Base-by-base conservation (phyloP, 2,888 invertebrate genomes). In the Reticulitermes lucifugus region DNA sequence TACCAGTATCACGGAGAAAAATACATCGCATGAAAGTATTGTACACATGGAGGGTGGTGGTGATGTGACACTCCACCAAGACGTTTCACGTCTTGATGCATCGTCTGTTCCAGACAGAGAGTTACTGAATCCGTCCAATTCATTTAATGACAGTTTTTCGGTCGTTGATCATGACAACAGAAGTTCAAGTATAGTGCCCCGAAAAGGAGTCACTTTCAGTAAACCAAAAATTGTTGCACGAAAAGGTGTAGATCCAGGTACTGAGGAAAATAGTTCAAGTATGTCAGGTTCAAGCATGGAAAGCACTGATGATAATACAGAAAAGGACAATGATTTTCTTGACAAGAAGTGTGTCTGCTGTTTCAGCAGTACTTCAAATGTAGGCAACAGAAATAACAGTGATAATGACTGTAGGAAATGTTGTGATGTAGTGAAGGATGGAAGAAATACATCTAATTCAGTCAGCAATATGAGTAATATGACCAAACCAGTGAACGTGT, bases 121-220 rank as follows among this genome's bases (percentile, higher is more conserved):
- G 46, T 7, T 46, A 25, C 25, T 7, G n/a, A 12, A 6, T 65
- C 6, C 12, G n/a, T 25, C 12, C 7, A 65, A 6, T 65, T n/a
- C n/a, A 25, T n/a, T 21, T 60, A 60, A 60, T 60, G 21, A 21
- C n/a, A 65, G 65, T 65, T n/a, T 65, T 95, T 93, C 93, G 94
- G 94, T 94, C 92, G 93, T 88, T 91, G 89, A 91, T 90, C 87
- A 88, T 91, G 91, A 93, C 91, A 92, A 91, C 91, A 92, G 88
- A 91, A 89, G 87, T 91, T 86, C 84, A 22, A 75, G 81, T 60
- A 77, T 84, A 21, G 81, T 84, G 41, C 83, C 85, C 21, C 73
- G 86, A 21, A 86, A 86, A 79, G 86, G 84, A 35, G 86, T 84
- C 14, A 25, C 60, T 29, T 46, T 35, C 21, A 29, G 25, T 29